Base-by-base conservation (phyloP, 2,113 vertebrate genomes). In the Balaeniceps rex region DNA sequence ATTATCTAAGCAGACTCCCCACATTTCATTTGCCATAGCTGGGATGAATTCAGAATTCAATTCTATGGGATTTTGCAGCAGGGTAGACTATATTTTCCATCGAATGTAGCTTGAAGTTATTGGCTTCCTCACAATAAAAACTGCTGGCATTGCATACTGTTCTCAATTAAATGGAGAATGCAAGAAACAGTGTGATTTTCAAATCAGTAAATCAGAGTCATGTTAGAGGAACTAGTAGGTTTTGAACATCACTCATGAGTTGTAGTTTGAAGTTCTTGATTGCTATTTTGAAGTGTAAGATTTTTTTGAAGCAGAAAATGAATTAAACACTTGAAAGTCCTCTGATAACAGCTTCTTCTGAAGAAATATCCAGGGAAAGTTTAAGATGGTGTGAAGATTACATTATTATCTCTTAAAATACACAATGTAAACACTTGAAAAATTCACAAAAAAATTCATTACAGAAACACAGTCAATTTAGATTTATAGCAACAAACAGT, bases 231-330 rank as follows among this genome's bases (percentile, higher is more conserved):
- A 88, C 81, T 91, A 87, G 87, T 24, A 90, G 66, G 78, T 95
- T 91, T 97, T 90, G 28, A 84, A 86, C 52, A 95, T 87, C 70
- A 89, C 82, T 96, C 90, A 87, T 55, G 12, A 57, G 33, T 83
- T 88, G 33, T 44, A 91, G 85, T 92, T 66, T 97, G 71, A 82
- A 95, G 51, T 76, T 87, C 65, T 51, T 75, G 77, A 96, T 83
- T 87, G 68, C 63, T 91, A 63, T 83, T 87, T 94, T 70, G 77
- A 93, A 96, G 44, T 83, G 63, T 82, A 40, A 91, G 46, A 44
- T 29, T 49, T 93, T 91, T 90, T 49, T 91, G 19, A 36, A 52
- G 83, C 34, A 95, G 38, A 91, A 83, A 93, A 94, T 19, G 80
- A 88, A 88, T 85, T 84, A 91, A 87, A 84, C 89, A 64, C 54